phyloP scores from a whole-genome alignment of 2,888 invertebrate species.

The Clitarchus hookeri region DNA sequence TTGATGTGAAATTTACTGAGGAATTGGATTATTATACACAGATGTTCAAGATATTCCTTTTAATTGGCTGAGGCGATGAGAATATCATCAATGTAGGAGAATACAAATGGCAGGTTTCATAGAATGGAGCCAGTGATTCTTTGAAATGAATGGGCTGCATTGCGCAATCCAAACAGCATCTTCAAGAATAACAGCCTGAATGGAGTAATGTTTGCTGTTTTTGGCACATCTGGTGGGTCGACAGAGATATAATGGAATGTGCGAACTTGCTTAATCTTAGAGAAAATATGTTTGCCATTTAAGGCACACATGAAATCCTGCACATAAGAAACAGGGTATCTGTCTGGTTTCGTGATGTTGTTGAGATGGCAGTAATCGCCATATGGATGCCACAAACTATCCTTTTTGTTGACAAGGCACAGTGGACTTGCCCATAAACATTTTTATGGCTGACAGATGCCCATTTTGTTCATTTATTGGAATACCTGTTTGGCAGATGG shows the following conservation, averaged over 20 bases:
- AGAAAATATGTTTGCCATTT: not conserved
- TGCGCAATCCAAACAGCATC: slow-evolving; percentile 12
- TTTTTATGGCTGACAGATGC: no score
- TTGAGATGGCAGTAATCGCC: not conserved
- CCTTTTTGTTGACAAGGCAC: no score
- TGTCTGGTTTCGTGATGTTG: not conserved
- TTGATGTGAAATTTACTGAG: no score
- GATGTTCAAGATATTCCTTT: no score
- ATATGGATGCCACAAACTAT: no score
- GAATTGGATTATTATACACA: no score
- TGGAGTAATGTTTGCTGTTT: slow-evolving; percentile 20
- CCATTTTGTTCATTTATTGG: no score
- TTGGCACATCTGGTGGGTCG: not conserved
- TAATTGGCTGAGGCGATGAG: no score
- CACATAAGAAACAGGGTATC: not conserved
- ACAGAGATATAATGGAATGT: no score
- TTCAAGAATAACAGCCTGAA: not conserved
- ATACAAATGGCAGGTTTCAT: slow-evolving; percentile 4
- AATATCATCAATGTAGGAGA: not conserved
- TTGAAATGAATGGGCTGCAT: slow-evolving; percentile 19
- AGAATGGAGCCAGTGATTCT: not conserved
- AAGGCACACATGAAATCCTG: not conserved
- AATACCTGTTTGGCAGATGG: no score
- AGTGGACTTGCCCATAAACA: no score
- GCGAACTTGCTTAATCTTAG: not conserved